Conservation (phyloP, 2,888 invertebrate genomes). For the Ypsolopha scabrella region DNA sequence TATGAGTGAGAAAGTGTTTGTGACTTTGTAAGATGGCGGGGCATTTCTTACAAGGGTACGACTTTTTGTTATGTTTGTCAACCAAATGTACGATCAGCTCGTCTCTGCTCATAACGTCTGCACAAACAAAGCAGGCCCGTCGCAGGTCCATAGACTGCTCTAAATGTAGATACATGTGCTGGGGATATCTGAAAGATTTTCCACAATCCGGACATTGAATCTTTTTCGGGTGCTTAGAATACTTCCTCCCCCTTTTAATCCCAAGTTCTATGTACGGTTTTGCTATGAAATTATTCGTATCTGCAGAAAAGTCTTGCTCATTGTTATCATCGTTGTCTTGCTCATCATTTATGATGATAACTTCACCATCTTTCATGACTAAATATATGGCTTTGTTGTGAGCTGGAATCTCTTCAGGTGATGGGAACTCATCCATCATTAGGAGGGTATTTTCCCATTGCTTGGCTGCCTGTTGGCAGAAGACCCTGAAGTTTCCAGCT, state of each 20-base stretch:
- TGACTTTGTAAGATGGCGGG: slow-evolving; percentile 28
- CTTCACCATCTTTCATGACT: slow-evolving; percentile 23
- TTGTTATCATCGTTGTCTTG: no score
- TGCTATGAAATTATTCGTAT: no score
- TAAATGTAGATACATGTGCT: slow-evolving; percentile 38
- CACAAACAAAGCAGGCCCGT: slow-evolving; percentile 46
- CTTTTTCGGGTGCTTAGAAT: neutral
- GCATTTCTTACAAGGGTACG: slow-evolving; percentile 41
- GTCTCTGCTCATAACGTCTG: slow-evolving; percentile 34
- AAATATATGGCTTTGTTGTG: slow-evolving; percentile 20
- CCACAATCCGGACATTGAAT: slow-evolving; percentile 37
- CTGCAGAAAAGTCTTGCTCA: no score
- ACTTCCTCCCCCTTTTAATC: no score
- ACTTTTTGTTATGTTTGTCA: slow-evolving; percentile 22
- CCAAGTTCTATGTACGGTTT: no score
- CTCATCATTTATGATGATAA: slow-evolving; percentile 21
- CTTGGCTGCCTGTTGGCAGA: slow-evolving; percentile 28
- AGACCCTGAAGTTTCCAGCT: slow-evolving; percentile 37
- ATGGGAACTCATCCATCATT: slow-evolving; percentile 28
- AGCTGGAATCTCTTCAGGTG: slow-evolving; percentile 4
- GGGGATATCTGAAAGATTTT: slow-evolving; percentile 32
- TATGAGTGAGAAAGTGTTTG: slow-evolving; percentile 25
- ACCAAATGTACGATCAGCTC: slow-evolving; percentile 33
- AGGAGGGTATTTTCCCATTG: slow-evolving; percentile 34
- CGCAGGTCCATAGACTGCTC: slow-evolving; percentile 39